Percentiles rank a stretch among this genome's conserved stretches.
phyloP scores from a whole-genome alignment of 1,140 invertebrate species.

The Armadillidium nasatum region DNA sequence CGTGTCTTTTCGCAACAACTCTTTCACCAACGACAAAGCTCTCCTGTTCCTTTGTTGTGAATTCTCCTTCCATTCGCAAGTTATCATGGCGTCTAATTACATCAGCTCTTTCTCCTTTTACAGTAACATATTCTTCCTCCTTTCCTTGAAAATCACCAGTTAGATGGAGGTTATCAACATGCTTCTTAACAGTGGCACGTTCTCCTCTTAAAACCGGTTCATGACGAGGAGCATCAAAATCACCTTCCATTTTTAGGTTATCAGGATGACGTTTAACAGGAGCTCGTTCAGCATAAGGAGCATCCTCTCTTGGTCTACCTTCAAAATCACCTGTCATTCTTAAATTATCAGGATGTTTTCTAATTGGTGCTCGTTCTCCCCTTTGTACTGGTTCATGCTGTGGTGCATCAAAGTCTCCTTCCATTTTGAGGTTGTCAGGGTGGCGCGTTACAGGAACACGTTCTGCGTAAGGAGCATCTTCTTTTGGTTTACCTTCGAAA shows the following conservation, averaged over 20 bases:
- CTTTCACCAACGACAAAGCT: conserved; percentile 14
- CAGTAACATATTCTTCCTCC: conserved; percentile 17
- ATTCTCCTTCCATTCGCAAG: conserved; percentile 46
- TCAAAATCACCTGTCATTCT: conserved; percentile 48
- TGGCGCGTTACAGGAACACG: conserved; percentile 51
- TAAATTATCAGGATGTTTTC: conserved; percentile 50
- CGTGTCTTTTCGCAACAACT: conserved; percentile 46
- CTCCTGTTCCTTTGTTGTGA: conserved; percentile 45
- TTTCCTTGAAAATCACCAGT: conserved; percentile 24
- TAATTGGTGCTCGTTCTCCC: conserved; percentile 23
- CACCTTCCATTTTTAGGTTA: conserved; percentile 53
- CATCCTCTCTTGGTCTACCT: conserved; percentile 49
- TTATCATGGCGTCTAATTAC: conserved; percentile 52
- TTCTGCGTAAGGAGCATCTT: conserved; percentile 27
- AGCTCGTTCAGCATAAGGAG: conserved; percentile 50
- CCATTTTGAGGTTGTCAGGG: conserved; percentile 57
- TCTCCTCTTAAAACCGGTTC: conserved; percentile 42
- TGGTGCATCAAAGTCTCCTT: conserved; percentile 57
- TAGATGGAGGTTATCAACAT: conserved; percentile 43
- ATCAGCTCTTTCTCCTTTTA: conserved; percentile 33
- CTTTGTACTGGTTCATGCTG: not conserved
- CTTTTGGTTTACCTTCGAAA: not conserved
- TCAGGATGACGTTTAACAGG: conserved; percentile 51
- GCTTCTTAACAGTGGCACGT: conserved; percentile 35
- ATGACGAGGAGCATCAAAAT: conserved; percentile 35